Conservation (phyloP, 1,140 invertebrate species). For the Condylostylus longicornis region DNA sequence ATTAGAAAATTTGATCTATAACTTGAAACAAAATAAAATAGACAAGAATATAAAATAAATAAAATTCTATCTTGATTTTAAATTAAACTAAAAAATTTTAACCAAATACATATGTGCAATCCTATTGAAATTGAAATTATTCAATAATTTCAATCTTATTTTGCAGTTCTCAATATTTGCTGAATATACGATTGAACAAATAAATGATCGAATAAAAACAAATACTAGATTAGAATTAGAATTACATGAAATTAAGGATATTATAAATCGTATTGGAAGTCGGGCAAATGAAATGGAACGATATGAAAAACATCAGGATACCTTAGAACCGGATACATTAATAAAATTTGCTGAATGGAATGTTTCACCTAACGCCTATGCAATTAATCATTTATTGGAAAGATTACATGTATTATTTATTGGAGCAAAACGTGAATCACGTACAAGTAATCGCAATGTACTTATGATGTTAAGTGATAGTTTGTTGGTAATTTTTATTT, state of each 20-base stretch:
- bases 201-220: constrained; percentile 16
- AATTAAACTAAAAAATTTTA: background rate
- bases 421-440: constrained; percentile 17
- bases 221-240: constrained; percentile 37
- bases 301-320: constrained; percentile 35
- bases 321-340: constrained; percentile 46
- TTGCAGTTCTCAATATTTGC: constrained; percentile 21
- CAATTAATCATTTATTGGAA: constrained; percentile 47
- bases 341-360: constrained; percentile 49
- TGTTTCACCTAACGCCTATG: constrained; percentile 44
- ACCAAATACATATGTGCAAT: background rate
- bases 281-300: constrained; percentile 39
- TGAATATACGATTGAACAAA: constrained; percentile 24
- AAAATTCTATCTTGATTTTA: too few relatives aligned
- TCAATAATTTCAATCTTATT: constrained; percentile 2
- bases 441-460: too few relatives aligned
- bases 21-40: too few relatives aligned
- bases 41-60: too few relatives aligned
- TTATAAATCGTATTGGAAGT: constrained; percentile 40
- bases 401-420: constrained; percentile 41
- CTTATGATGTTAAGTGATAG: too few relatives aligned
- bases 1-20: too few relatives aligned
- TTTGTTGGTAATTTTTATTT: too few relatives aligned
- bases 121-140: background rate
- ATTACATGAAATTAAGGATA: constrained; percentile 40